Conservation (phyloP, 2,888 invertebrate species). For the Lacanobia wlatinum region DNA sequence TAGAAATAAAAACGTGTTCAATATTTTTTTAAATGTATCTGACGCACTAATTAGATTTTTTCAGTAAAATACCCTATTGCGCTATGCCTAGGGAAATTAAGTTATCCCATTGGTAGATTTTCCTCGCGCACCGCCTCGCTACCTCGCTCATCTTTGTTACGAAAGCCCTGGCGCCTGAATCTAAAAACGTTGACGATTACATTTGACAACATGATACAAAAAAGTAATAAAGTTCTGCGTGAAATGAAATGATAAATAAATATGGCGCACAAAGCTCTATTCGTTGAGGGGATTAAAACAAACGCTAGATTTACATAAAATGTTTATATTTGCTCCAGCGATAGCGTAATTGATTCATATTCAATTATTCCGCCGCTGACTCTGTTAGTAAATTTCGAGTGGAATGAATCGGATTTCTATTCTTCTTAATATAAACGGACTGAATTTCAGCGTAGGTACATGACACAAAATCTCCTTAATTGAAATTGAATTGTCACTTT, state of each 20-base stretch:
- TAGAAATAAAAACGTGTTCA: no score
- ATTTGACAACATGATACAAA: conserved; percentile 25
- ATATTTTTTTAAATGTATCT: no score
- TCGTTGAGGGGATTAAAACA: conserved; percentile 28
- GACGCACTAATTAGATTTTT: no score
- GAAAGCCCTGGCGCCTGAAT: not conserved
- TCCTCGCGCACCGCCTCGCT: not conserved
- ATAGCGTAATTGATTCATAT: conserved; percentile 34
- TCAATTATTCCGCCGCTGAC: conserved; percentile 33
- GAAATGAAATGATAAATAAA: conserved; percentile 46
- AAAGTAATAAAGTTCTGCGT: conserved; percentile 25
- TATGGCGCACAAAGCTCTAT: conserved; percentile 11
- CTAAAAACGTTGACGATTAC: conserved; percentile 19
- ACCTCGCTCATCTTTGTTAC: not conserved
- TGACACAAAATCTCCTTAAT: not conserved
- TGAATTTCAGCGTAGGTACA: not conserved
- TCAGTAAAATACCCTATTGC: no score
- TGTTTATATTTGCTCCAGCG: conserved; percentile 4
- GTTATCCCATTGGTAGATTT: not conserved
- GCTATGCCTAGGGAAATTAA: not conserved
- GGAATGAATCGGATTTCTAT: conserved; percentile 30
- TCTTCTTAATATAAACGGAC: not conserved
- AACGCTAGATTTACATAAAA: conserved; percentile 30
- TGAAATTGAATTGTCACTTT: not conserved
- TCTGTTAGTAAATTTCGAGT: conserved; percentile 4